These are phyloP conservation scores for Himalopsyche kuldschensis DNA, from an alignment of 2,888 invertebrate species.

Conservation along the genomic window DNA sequence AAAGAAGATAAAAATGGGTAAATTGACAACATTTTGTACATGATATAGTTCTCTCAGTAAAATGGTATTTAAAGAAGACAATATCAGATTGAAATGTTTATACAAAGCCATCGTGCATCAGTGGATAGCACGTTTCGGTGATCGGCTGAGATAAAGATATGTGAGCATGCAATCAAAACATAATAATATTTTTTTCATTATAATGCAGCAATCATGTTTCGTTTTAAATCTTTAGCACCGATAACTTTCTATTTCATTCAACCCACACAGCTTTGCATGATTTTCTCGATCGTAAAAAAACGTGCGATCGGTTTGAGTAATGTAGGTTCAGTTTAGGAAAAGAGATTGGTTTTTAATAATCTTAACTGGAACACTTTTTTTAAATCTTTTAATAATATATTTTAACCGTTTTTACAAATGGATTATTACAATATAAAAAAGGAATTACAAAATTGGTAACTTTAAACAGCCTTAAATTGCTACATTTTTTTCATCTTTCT, in stretches of 20 bases:
- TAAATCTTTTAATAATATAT: too few relatives aligned
- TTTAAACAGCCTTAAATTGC: not conserved
- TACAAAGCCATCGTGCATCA: not conserved
- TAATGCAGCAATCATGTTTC: not conserved
- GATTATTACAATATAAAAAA: too few relatives aligned
- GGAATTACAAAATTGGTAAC: not conserved
- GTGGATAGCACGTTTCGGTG: not conserved
- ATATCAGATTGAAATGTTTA: not conserved
- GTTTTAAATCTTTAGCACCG: not conserved
- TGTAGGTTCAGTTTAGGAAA: not conserved
- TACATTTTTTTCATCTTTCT: not conserved
- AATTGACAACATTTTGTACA: too few relatives aligned
- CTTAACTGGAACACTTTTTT: too few relatives aligned
- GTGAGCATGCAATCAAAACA: not conserved
- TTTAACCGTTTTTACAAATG: too few relatives aligned
- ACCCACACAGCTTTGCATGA: not conserved
- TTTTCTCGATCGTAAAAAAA: not conserved
- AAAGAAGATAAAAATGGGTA: too few relatives aligned
- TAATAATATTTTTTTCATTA: not conserved
- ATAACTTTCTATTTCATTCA: not conserved
- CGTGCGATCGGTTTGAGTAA: not conserved
- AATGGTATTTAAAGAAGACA: too few relatives aligned
- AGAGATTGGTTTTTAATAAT: not conserved
- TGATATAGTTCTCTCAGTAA: too few relatives aligned
- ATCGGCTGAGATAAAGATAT: not conserved